Conservation (phyloP, 2,888 invertebrate species). For the Boloria selene region DNA sequence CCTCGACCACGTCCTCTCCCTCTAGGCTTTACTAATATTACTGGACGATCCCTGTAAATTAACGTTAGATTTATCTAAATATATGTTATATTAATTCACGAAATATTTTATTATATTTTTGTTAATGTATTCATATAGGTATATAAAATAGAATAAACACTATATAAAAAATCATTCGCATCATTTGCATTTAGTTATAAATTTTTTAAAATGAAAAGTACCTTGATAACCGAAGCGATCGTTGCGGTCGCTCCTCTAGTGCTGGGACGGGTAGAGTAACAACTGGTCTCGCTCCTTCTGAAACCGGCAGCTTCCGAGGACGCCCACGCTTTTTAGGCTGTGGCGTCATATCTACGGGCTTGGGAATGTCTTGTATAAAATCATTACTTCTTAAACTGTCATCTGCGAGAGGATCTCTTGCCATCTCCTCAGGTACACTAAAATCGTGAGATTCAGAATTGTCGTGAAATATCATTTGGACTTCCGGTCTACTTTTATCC, state of each 20-base stretch:
- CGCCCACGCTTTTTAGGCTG: conserved; percentile 76
- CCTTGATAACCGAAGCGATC: conserved; percentile 74
- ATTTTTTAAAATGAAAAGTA: conserved; percentile 40
- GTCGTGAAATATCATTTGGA: conserved; percentile 74
- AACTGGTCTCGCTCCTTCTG: conserved; percentile 61
- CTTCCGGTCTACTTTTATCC: conserved; percentile 61
- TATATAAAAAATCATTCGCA: no score
- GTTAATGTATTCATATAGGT: background rate
- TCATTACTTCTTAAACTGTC: conserved; percentile 52
- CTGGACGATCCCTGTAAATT: conserved; percentile 65
- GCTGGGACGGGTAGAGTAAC: conserved; percentile 64
- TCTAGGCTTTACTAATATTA: conserved; percentile 64
- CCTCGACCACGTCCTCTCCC: conserved; percentile 70
- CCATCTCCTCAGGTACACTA: conserved; percentile 60
- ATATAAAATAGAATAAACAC: background rate
- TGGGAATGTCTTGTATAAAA: conserved; percentile 50
- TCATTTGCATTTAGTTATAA: background rate
- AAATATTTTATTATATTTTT: background rate
- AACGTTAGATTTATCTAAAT: background rate
- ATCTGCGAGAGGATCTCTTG: conserved; percentile 76
- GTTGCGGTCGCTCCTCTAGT: conserved; percentile 73
- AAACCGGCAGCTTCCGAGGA: conserved; percentile 70
- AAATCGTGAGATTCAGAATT: conserved; percentile 72
- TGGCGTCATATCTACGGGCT: conserved; percentile 63
- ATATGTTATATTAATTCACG: background rate